Conservation (phyloP, 2,797 vertebrate genomes). For the Parambassis ranga region DNA sequence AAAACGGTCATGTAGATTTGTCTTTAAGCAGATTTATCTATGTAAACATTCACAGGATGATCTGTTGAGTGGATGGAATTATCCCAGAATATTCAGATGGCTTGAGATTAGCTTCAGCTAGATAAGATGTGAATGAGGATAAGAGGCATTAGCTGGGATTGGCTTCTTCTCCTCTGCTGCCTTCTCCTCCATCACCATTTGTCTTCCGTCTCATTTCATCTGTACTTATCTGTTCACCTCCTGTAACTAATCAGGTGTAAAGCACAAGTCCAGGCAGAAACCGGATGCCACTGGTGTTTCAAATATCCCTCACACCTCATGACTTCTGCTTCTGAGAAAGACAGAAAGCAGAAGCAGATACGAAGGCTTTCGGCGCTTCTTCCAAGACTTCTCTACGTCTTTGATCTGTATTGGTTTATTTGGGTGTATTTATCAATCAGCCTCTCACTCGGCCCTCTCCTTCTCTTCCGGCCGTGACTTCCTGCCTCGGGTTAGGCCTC, state of each 20-base stretch:
- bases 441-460: slow-evolving; percentile 35
- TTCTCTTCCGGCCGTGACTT: slow-evolving; percentile 69
- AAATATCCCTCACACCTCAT: slow-evolving; percentile 62
- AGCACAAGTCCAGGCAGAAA: slow-evolving; percentile 58
- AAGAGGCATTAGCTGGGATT: slow-evolving; percentile 39
- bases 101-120: slow-evolving; percentile 41
- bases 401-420: slow-evolving; percentile 77
- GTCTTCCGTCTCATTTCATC: slow-evolving; percentile 53
- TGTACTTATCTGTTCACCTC: slow-evolving; percentile 56
- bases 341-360: slow-evolving; percentile 20
- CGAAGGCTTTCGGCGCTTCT: slow-evolving; percentile 27
- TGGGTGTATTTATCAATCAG: slow-evolving; percentile 73
- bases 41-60: not conserved
- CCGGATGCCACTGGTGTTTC: slow-evolving; percentile 69
- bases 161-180: not conserved
- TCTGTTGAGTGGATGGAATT: slow-evolving; percentile 15
- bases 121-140: slow-evolving; percentile 53
- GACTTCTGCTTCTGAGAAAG: slow-evolving; percentile 50
- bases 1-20: too few relatives aligned
- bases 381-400: slow-evolving; percentile 58
- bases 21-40: not conserved
- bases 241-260: slow-evolving; percentile 74
- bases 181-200: slow-evolving; percentile 14
- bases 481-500: slow-evolving; percentile 75
- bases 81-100: slow-evolving; percentile 49